Conservation (phyloP, 1,140 invertebrate species). For the Drosophila lacertosa region DNA sequence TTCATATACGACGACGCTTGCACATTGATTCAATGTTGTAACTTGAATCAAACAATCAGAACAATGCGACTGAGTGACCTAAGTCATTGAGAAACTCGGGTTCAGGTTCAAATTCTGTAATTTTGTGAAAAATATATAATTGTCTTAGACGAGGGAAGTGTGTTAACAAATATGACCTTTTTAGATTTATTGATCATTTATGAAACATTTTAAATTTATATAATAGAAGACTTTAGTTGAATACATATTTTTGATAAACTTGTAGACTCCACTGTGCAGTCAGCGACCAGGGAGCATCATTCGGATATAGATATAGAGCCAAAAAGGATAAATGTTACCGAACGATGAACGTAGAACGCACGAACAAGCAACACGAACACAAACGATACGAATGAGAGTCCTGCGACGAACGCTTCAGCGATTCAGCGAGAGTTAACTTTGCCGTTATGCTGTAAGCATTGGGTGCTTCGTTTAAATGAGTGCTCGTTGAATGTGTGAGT, state of each 20-base stretch:
- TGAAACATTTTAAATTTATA: too few species aligned
- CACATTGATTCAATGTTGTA: constrained; percentile 61
- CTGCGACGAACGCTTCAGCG: constrained; percentile 50
- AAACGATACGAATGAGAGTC: constrained; percentile 27
- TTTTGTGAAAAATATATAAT: too few species aligned
- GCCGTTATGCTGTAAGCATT: constrained; percentile 75
- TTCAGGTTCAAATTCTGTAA: too few species aligned
- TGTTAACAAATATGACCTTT: too few species aligned
- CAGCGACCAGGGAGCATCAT: constrained; percentile 51
- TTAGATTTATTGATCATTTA: too few species aligned
- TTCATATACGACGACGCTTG: constrained; percentile 42
- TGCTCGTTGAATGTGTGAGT: constrained; percentile 81
- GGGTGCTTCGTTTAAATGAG: constrained; percentile 81
- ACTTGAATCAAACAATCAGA: constrained; percentile 39
- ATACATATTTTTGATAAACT: not conserved
- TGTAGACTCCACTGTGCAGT: constrained; percentile 50
- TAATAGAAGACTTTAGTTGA: not conserved
- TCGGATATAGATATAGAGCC: constrained; percentile 23
- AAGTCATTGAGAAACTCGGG: too few species aligned
- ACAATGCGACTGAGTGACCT: constrained; percentile 26
- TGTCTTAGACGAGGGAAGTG: too few species aligned
- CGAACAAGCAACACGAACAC: constrained; percentile 52
- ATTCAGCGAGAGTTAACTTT: constrained; percentile 70
- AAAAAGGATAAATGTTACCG: constrained; percentile 58
- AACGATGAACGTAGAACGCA: constrained; percentile 51